phyloP scores from a whole-genome alignment of 2,888 invertebrate species.

The Perithous albicinctus region DNA sequence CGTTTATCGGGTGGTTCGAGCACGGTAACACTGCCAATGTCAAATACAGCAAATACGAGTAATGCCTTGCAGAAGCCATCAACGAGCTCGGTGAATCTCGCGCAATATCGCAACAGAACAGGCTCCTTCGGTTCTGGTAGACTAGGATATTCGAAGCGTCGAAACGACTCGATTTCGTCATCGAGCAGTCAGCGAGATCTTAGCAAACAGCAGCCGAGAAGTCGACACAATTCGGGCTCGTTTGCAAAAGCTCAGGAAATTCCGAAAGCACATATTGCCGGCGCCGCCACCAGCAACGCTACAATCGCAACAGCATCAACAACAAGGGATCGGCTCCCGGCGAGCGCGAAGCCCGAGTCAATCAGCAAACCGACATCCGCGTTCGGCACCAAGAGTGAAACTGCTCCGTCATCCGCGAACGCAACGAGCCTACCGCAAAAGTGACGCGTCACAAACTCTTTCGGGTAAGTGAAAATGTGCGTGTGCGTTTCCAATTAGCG shows the following conservation, averaged over 20 bases:
- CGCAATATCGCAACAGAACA: slow-evolving; percentile 80
- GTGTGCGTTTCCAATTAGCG: background rate
- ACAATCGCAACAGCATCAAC: slow-evolving; percentile 2
- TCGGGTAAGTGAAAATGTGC: slow-evolving; percentile 65
- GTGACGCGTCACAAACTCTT: slow-evolving; percentile 60
- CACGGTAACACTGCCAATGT: slow-evolving; percentile 77
- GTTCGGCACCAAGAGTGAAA: slow-evolving; percentile 41
- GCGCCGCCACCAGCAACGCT: slow-evolving; percentile 66
- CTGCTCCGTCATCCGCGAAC: slow-evolving; percentile 13
- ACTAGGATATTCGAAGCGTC: slow-evolving; percentile 77
- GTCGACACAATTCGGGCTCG: slow-evolving; percentile 79
- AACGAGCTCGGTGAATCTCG: slow-evolving; percentile 75
- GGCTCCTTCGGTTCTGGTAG: slow-evolving; percentile 83
- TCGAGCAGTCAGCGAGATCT: slow-evolving; percentile 76
- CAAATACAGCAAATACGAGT: slow-evolving; percentile 38
- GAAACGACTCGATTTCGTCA: slow-evolving; percentile 74
- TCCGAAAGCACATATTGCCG: slow-evolving; percentile 68
- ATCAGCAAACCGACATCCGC: slow-evolving; percentile 39
- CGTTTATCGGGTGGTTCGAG: slow-evolving; percentile 83
- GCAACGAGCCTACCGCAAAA: slow-evolving; percentile 56
- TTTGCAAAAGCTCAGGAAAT: slow-evolving; percentile 76
- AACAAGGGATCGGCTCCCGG: slow-evolving; percentile 57
- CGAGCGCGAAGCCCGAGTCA: slow-evolving; percentile 44
- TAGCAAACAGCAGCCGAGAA: slow-evolving; percentile 76
- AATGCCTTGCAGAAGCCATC: slow-evolving; percentile 73